phyloP scores from a whole-genome alignment of 2,888 invertebrate species.

The Acholoe squamosa region DNA sequence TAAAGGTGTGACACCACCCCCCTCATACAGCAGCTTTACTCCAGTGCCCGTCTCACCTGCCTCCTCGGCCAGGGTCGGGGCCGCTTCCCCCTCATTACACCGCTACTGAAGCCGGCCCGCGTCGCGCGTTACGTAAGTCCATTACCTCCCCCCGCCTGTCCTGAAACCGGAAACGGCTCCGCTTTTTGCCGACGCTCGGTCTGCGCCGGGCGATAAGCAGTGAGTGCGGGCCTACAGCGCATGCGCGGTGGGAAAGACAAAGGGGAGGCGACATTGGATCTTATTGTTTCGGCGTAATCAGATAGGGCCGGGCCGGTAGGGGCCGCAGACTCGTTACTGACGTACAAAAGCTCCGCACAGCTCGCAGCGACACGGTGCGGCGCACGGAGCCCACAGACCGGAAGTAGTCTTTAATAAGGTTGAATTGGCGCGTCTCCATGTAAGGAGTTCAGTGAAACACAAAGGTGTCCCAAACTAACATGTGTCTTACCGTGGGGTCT shows the following conservation, averaged over 20 bases:
- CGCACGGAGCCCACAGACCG: not conserved
- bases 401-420: conserved; percentile 28
- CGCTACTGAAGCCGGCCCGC: conserved; percentile 42
- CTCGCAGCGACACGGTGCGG: not conserved
- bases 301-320: not conserved
- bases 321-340: too few species aligned
- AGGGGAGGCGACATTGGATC: conserved; percentile 5
- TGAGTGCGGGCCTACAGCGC: not conserved
- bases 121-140: conserved; percentile 16
- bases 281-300: conserved; percentile 21
- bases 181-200: conserved; percentile 15
- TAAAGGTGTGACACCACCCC: too few species aligned
- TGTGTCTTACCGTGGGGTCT: not conserved
- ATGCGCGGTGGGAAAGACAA: not conserved
- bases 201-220: conserved; percentile 6
- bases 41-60: conserved; percentile 4
- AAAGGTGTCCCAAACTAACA: not conserved
- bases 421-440: conserved; percentile 24
- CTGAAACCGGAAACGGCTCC: not conserved
- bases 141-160: not conserved
- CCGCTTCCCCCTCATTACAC: conserved; percentile 43
- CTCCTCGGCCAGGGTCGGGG: not conserved
- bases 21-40: not conserved
- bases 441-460: not conserved
- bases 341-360: not conserved